Conservation (phyloP, 2,888 invertebrate genomes). For the Athetis lepigone region DNA sequence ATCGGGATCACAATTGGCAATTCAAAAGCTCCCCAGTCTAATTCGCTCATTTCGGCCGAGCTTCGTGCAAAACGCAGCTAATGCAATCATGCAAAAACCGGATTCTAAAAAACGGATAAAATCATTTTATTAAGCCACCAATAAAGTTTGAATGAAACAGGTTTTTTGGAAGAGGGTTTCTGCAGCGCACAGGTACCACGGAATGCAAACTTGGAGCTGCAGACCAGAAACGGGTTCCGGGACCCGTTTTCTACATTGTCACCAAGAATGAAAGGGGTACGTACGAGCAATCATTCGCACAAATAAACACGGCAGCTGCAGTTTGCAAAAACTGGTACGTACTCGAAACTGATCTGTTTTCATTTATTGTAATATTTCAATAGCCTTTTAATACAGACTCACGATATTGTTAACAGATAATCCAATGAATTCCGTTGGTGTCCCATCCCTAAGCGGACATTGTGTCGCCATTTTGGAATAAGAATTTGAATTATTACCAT, state of each 20-base stretch:
- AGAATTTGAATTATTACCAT: slow-evolving; percentile 41
- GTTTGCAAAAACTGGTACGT: slow-evolving; percentile 65
- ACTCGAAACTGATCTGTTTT: slow-evolving; percentile 36
- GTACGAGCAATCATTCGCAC: slow-evolving; percentile 58
- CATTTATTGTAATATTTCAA: slow-evolving; percentile 49
- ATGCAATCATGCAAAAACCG: slow-evolving; percentile 65
- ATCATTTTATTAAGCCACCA: slow-evolving; percentile 52
- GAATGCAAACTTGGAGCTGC: slow-evolving; percentile 84
- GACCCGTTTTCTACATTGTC: slow-evolving; percentile 66
- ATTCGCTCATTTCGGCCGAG: slow-evolving; percentile 66
- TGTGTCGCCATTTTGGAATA: slow-evolving; percentile 18
- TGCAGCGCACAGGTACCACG: slow-evolving; percentile 80
- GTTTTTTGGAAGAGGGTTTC: slow-evolving; percentile 73
- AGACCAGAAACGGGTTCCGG: slow-evolving; percentile 76
- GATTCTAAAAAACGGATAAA: slow-evolving; percentile 57
- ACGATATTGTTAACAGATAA: slow-evolving; percentile 40
- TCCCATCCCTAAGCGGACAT: slow-evolving; percentile 24
- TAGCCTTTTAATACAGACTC: slow-evolving; percentile 43
- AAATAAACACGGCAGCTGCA: slow-evolving; percentile 69
- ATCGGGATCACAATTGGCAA: slow-evolving; percentile 64
- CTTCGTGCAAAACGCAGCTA: slow-evolving; percentile 69
- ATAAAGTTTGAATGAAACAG: slow-evolving; percentile 66
- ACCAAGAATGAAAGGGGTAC: slow-evolving; percentile 61
- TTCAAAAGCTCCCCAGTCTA: slow-evolving; percentile 62
- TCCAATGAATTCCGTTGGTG: slow-evolving; percentile 22